Base-by-base conservation (phyloP, 53 echinoderm and acorn worm species). In the Arbacia lixula region DNA sequence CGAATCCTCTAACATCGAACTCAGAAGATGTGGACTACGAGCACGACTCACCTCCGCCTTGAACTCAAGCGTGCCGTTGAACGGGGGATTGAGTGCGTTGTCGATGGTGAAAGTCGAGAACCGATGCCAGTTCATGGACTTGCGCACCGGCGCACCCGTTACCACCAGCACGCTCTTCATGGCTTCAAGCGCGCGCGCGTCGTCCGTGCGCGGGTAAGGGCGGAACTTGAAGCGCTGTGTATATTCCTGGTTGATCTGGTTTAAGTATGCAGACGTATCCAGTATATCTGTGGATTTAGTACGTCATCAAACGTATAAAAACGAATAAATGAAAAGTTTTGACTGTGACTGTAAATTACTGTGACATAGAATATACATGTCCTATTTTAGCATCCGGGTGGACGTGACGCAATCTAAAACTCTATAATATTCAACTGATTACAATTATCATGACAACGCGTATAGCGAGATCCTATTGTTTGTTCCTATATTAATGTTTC, bases 151-250 rank as follows among this genome's bases (percentile, higher is more conserved):
- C 21, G 5, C 20, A 16, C 57, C 57, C 5, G 57, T 20, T 24
- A 74, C 31, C 5, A 83, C 49, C 4, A 65, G 49, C 10, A 64
- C 64, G 32, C 28, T 10, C 25, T 63, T 37, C 39, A 65, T 63
- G 65, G 83, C 83, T 41, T 83, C 83, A 5, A 46, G 5, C 5
- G 83, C 83, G 3, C 2, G 25, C 27, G 36, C 65, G 66, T 83
- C 63, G 66, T 83, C 83, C 16, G 49, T 56, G 10, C 57, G 57
- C 14, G 5, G 12, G 57, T 56, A 56, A 5, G 10, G 12, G 12
- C 57, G 57, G 20, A 14, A 5, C 57, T 11, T 17, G 57, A 56
- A 56, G 5, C 5, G 5, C 57, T 21, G 57, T 16, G 14, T 10
- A 20, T 56, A 56, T 5, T 11, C 57, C 14, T 10, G 14, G 57